phyloP scores from a whole-genome alignment of 2,888 invertebrate genomes.

The Marronus borbonicus region DNA sequence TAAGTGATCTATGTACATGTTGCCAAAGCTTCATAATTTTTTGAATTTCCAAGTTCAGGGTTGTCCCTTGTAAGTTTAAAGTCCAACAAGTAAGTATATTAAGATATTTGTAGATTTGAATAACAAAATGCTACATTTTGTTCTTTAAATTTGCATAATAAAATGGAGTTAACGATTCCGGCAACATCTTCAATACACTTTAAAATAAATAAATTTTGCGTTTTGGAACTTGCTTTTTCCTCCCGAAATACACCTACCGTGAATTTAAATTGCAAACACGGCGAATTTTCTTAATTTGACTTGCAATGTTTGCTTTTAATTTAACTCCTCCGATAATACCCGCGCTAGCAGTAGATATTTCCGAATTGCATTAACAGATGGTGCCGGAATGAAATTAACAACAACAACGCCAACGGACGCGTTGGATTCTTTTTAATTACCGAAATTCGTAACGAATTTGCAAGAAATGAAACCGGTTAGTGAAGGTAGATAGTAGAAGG shows the following conservation, averaged over 20 bases:
- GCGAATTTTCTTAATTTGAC: constrained; percentile 42
- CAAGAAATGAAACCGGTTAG: neutral
- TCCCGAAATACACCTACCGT: constrained; percentile 21
- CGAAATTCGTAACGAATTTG: constrained; percentile 8
- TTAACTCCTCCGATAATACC: constrained; percentile 35
- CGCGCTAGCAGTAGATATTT: constrained; percentile 22
- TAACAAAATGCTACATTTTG: too few relatives aligned
- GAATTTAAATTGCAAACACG: constrained; percentile 44
- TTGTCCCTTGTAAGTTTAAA: too few relatives aligned
- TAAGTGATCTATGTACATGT: too few relatives aligned
- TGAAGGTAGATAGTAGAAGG: neutral
- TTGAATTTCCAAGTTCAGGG: too few relatives aligned
- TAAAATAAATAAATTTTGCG: neutral
- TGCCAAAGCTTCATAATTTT: too few relatives aligned
- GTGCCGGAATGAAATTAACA: constrained; percentile 35
- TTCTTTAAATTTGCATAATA: neutral
- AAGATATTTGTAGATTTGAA: too few relatives aligned
- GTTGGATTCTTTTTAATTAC: constrained; percentile 34
- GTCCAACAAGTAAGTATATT: too few relatives aligned
- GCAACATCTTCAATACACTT: neutral
- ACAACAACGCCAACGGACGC: constrained; percentile 3
- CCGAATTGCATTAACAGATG: constrained; percentile 21
- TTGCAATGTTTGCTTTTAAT: constrained; percentile 45
- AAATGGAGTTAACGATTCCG: neutral
- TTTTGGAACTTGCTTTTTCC: constrained; percentile 17